Evolutionary conservation across 2,888 invertebrate species (phyloP), one percentile per base, ranked within the genome.

Genomic region (Agrotis puta): DNA sequence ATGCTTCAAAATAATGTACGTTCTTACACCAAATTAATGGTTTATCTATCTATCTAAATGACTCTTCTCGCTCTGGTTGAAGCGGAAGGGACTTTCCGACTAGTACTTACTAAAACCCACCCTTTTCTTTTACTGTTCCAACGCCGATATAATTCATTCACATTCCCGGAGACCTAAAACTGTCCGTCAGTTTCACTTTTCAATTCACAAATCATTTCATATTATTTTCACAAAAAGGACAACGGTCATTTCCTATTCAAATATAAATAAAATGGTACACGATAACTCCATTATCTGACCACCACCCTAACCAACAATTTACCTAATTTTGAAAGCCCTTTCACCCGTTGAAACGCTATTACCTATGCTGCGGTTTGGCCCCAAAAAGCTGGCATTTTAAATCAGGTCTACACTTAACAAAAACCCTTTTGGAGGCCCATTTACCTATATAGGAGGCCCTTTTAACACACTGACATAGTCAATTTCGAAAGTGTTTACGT

Each of bases 231-330:
- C 11, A 27, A 33, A 27, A 71, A 74, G 0, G 2, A 18, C 0
- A 45, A 16, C 13, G 18, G 18, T 57, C 24, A 27, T 61, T 53
- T 18, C 14, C 14, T 58, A 48, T 45, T 59, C 5, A 57, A 75
- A 64, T 43, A 50, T 53, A 62, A 81, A 81, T 65, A 64, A 70
- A 77, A 63, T 33, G 27, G 20, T 51, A 82, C 83, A 79, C 48
- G 43, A 27, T 58, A 79, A 79, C 22, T 73, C 79, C 79, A 82
- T 79, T 79, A 67, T 72, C 67, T 61, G 73, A 56, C 64, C 73
- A 43, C 53, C 53, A 63, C 14, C 51, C 57, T 56, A 56, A 61
- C 64, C 75, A 18, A 63, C 33, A 51, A 69, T 75, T 68, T 56
- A 39, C 62, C 51, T 64, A 67, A 79, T 80, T 80, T 59, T 18